Evolutionary conservation across 2,888 invertebrate genomes (phyloP), one percentile per base, ranked within the genome.

Genomic region (Lydus trimaculatus): DNA sequence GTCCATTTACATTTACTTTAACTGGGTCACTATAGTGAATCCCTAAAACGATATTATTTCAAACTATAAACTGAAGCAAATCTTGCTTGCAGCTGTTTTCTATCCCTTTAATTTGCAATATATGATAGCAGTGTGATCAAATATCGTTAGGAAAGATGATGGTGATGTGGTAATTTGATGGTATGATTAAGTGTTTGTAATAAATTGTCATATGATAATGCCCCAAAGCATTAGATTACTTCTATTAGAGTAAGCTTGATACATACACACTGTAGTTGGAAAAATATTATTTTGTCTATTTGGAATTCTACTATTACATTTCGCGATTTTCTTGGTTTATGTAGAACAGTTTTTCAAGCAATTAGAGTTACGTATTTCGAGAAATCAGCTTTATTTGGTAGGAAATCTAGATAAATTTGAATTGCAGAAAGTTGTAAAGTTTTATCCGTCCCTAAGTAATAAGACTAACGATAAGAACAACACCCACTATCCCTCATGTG

Each of bases 91-190:
- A 39, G 39, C 39, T 39, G 39, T 39, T 39, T 39, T n/a, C n/a
- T 39, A n/a, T 43, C 43, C 43, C 43, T 17, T 43, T n/a, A 43
- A 43, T 43, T 43, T 43, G 43, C 43, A 43, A 43, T n/a, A 43
- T 3, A 43, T 3, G n/a, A 43, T 43, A 43, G 5, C 43, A 17
- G 7, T n/a, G n/a, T 17, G 43, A 43, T 43, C 43, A 43, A 43
- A 43, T 43, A 43, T 43, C 43, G 43, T n/a, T 43, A 43, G 8
- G 43, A 43, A 17, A 17, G 43, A 43, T 43, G 43, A 43, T 43
- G 17, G 17, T 8, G 17, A 43, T 43, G 43, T 43, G 43, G n/a
- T 17, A 43, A 43, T 43, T 43, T 43, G 43, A 43, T 6, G 43
- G 17, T 43, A n/a, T 43, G 43, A 43, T 43, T 43, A 43, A 43